A percentile compares a stretch with the other conserved stretches of the same genome.
Conservation (phyloP, 1,140 invertebrate species). For the Pogonognathellus flavescens region DNA sequence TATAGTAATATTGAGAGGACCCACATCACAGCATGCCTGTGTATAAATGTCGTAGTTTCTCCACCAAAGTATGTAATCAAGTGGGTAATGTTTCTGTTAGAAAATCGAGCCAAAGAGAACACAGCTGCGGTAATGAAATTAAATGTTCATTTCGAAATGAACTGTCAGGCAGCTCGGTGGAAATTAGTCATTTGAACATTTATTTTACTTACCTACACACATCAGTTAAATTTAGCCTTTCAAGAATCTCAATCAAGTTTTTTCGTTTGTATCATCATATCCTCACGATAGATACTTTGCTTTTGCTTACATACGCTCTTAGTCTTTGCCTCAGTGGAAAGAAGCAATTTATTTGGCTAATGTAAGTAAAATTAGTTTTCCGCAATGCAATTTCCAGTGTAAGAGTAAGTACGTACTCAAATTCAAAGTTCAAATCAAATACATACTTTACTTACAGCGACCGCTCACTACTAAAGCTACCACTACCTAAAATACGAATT, state of each 20-base stretch:
- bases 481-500: too few species aligned
- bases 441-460: background rate
- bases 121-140: slow-evolving; percentile 61
- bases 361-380: slow-evolving; percentile 47
- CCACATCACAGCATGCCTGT: too few species aligned
- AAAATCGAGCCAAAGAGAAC: slow-evolving; percentile 45
- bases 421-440: background rate
- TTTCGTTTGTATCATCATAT: background rate
- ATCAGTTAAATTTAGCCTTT: slow-evolving; percentile 51
- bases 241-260: slow-evolving; percentile 53
- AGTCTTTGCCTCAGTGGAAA: slow-evolving; percentile 38
- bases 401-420: too few species aligned
- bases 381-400: background rate
- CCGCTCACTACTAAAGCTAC: too few species aligned
- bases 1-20: too few species aligned
- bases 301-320: background rate
- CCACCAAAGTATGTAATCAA: slow-evolving; percentile 36
- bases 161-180: slow-evolving; percentile 54
- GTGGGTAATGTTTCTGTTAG: slow-evolving; percentile 34
- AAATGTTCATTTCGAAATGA: slow-evolving; percentile 53
- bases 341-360: slow-evolving; percentile 48
- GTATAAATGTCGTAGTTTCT: too few species aligned
- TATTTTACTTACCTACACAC: slow-evolving; percentile 50
- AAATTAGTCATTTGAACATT: slow-evolving; percentile 60
- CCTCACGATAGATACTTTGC: background rate